Evolutionary conservation across 2,888 invertebrate species (phyloP).

Genomic region (Apamea crenata): DNA sequence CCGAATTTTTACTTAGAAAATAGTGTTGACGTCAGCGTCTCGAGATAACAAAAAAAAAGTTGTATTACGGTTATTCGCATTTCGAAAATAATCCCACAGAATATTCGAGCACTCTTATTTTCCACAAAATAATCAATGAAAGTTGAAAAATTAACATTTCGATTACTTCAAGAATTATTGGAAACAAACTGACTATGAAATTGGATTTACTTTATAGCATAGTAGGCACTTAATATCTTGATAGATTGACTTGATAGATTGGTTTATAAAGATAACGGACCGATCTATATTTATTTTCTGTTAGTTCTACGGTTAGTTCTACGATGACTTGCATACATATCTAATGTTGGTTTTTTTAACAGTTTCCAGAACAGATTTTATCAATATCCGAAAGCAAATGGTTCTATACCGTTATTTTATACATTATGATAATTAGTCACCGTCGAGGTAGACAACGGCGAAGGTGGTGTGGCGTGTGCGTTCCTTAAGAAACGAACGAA

Average conservation of each 20-base stretch:
- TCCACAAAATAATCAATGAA: neutral
- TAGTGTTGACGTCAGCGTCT: neutral
- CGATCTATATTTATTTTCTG: no score
- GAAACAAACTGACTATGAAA: constrained; percentile 63
- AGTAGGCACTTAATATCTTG: neutral
- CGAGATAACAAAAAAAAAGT: neutral
- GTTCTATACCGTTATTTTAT: neutral
- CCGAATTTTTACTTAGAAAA: neutral
- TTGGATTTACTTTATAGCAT: constrained; percentile 52
- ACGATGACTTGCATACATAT: no score
- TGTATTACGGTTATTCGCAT: constrained; percentile 49
- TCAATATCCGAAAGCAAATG: neutral
- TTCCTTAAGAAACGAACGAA: no score
- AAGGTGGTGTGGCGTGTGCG: no score
- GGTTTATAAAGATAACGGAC: no score
- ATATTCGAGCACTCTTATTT: constrained; percentile 14
- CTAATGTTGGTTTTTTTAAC: no score
- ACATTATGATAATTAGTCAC: neutral
- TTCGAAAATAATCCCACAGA: constrained; percentile 16
- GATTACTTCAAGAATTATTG: constrained; percentile 27
- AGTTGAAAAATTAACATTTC: neutral
- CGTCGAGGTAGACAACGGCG: no score
- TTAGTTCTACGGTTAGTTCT: no score
- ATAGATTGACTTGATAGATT: no score
- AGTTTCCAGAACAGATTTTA: neutral